These are phyloP conservation scores for Phymastichus coffea DNA, from an alignment of 1,140 invertebrate species.

Conservation along the genomic window DNA sequence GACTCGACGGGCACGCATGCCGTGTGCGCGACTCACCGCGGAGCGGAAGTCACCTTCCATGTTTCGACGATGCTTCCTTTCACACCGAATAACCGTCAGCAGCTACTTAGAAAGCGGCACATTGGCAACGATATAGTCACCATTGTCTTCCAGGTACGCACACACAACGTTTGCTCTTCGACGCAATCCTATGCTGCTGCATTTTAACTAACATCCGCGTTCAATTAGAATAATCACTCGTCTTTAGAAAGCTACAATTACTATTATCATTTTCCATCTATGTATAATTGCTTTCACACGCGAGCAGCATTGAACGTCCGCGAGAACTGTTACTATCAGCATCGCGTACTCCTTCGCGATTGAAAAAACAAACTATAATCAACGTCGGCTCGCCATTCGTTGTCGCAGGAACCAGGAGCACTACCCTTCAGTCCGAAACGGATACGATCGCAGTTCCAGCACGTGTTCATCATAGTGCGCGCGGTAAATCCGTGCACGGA, in stretches of 20 bases:
- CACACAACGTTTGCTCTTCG: background rate
- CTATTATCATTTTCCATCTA: too few species aligned
- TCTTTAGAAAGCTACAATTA: too few species aligned
- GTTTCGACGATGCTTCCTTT: conserved; percentile 92
- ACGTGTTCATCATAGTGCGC: conserved; percentile 94
- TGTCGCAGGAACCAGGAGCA: conserved; percentile 78
- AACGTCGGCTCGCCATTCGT: too few species aligned
- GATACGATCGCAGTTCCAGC: conserved; percentile 94
- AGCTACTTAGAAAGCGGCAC: conserved; percentile 87
- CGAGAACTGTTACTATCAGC: too few species aligned
- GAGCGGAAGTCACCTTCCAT: conserved; percentile 92
- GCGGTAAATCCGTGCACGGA: conserved; percentile 90
- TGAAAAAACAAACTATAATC: too few species aligned
- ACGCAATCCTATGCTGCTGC: background rate
- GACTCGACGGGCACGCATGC: conserved; percentile 88
- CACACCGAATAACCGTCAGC: conserved; percentile 88
- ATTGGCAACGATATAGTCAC: conserved; percentile 97
- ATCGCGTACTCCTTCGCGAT: too few species aligned
- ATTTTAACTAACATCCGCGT: too few species aligned
- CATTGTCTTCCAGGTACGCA: conserved; percentile 85
- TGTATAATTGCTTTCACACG: too few species aligned
- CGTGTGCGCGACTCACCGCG: conserved; percentile 80
- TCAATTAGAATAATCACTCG: too few species aligned
- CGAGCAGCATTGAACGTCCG: too few species aligned
- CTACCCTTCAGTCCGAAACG: conserved; percentile 89